Evolutionary conservation across 1,140 invertebrate genomes (phyloP), one percentile per base, ranked within the genome.

Genomic region (Drosophila kikkawai): DNA sequence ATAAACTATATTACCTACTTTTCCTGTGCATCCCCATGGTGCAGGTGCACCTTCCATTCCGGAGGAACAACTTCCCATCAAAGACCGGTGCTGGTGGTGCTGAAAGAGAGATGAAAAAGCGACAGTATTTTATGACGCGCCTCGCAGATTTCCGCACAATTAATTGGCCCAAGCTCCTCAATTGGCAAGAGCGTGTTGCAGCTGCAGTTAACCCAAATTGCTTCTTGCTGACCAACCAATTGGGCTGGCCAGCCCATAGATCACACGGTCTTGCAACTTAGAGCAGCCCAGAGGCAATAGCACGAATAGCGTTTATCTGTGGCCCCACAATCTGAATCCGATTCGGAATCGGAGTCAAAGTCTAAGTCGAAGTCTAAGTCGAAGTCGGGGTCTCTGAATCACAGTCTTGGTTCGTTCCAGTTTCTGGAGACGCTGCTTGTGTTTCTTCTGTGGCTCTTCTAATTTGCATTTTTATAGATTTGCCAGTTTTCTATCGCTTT

Each of bases 151-250:
- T 87, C 79, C 83, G 83, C 68, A 77, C 73, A 73, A 80, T 84
- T 82, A 84, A 84, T 87, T 87, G 85, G 58, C 67, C 29, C 9
- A 11, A 37, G 66, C 39, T 56, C 47, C 12, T 22, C 48, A 36
- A 75, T 57, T 75, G 61, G 12, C 53, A 22, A 50, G 15, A 77
- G 69, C 67, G 84, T 75, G 80, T 83, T 75, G 69, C 70, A 70
- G 61, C 71, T 57, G 75, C 84, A 90, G 86, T 87, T 87, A 87
- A 88, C 84, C 84, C 81, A 87, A 87, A 84, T 87, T 71, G 80
- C 84, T 59, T 74, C 67, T 80, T 36, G 73, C 63, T 60, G 61
- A 55, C 68, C 84, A 77, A 55, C 67, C 84, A 77, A 67, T 77
- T 68, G 76, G 71, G 75, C 75, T 41, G 50, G 59, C 53, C 79